Evolutionary conservation across 2,797 vertebrate species (phyloP).

Genomic region (Nothura maculosa): DNA sequence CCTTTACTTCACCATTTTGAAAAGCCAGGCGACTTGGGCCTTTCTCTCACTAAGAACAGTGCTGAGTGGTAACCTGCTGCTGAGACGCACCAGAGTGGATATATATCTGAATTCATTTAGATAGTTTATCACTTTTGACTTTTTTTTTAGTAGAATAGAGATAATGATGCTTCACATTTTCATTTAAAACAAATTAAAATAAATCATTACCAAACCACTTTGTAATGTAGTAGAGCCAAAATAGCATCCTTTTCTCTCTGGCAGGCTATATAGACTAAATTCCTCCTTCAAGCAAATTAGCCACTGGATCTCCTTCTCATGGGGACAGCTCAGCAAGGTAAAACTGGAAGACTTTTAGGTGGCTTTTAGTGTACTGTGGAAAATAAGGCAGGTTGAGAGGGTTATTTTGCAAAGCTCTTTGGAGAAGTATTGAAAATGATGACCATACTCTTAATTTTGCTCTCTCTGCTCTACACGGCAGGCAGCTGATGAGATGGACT

Average conservation of each 20-base stretch:
- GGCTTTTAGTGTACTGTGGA: not conserved
- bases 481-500: rapidly evolving
- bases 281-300: not conserved
- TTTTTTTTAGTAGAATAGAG: not conserved
- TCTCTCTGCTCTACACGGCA: rapidly evolving
- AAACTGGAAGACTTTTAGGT: slow-evolving; percentile 14
- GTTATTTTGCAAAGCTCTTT: not conserved
- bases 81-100: not conserved
- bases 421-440: not conserved
- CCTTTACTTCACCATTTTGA: not conserved
- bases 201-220: not conserved
- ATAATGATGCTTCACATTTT: not conserved
- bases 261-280: not conserved
- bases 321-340: not conserved
- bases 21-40: not conserved
- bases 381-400: not conserved
- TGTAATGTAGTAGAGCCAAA: slow-evolving; percentile 1
- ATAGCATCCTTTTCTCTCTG: not conserved
- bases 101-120: not conserved
- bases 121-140: no score
- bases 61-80: not conserved
- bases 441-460: not conserved
- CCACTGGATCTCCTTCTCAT: not conserved
- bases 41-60: not conserved
- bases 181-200: not conserved